phyloP scores from a whole-genome alignment of 2,113 vertebrate genomes.

The Macrotus californicus region DNA sequence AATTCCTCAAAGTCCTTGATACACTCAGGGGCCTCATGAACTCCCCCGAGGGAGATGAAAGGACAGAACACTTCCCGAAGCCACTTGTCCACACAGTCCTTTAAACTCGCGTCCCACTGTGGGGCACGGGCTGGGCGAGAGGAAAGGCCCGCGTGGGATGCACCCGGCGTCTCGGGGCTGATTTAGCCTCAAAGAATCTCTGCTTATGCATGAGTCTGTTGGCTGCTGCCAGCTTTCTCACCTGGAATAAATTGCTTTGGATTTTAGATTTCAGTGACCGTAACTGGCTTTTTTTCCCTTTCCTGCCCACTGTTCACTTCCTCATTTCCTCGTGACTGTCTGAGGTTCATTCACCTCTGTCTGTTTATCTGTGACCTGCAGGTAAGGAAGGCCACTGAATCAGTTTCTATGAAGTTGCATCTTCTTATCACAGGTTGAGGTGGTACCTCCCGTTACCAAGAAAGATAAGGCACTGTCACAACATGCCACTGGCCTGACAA shows the following conservation, averaged over 20 bases:
- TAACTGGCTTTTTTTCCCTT: neutral
- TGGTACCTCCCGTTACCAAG: slow-evolving; percentile 25
- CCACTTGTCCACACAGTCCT: neutral
- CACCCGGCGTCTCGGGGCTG: neutral
- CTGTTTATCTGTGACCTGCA: neutral
- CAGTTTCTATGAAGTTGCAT: neutral
- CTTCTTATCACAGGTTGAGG: slow-evolving; percentile 17
- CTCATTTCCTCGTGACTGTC: neutral
- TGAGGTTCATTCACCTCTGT: neutral
- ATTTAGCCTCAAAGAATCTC: neutral
- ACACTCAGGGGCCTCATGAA: neutral
- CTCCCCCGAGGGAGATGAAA: neutral
- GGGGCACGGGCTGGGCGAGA: neutral
- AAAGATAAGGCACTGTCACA: slow-evolving; percentile 21
- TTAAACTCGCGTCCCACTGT: accelerated
- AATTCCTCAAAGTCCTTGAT: neutral
- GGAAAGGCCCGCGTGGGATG: neutral
- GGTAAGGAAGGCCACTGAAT: neutral
- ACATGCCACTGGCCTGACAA: accelerated
- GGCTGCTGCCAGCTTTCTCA: neutral
- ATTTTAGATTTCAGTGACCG: neutral
- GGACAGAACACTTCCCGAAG: neutral
- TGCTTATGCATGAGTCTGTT: neutral
- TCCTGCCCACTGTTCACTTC: neutral
- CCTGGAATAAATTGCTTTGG: neutral